Evolutionary conservation across 1,140 invertebrate species (phyloP), one percentile per base, ranked within the genome.

Genomic region (Camponotus pennsylvanicus): DNA sequence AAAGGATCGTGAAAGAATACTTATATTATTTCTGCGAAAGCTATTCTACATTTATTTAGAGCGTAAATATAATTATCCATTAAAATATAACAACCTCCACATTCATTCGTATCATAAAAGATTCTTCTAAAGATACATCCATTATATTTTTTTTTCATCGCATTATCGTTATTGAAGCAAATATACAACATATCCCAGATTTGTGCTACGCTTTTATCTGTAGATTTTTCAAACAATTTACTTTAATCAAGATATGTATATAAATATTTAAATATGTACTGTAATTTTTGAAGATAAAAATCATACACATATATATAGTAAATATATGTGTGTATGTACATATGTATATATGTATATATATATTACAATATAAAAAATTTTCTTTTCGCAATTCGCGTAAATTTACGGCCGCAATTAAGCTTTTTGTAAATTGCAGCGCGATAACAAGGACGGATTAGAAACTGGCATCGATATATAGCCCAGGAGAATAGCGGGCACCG

Each of bases 401-500:
- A 73, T 83, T 75, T 69, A 61, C 21, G 1, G 11, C 49, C 27
- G 79, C n/a, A 61, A 63, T 73, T 73, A 63, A 15, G 9, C 42
- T 73, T 82, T 71, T 82, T 61, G 67, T 59, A 61, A 73, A 73
- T 73, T 82, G 67, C 27, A 37, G 18, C 69, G 69, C 13, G 83
- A 85, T 67, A 59, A 79, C 75, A 79, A 67, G 83, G 75, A 85
- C 63, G 64, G 42, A 85, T 85, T 85, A 79, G 75, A 85, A 79
- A 49, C n/a, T 55, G 64, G 27, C 79, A 55, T 42, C 79, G 42
- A 83, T 83, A 61, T 73, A 83, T 55, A 49, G 59, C 27, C 34
- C 6, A 73, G 49, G 55, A 63, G 27, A 37, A 11, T 8, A 66
- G 40, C 27, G 45, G n/a, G 42, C 34, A 52, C 67, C 67, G 21